Conservation (phyloP, 2,113 vertebrate species). For the Hippoglossus stenolepis region DNA sequence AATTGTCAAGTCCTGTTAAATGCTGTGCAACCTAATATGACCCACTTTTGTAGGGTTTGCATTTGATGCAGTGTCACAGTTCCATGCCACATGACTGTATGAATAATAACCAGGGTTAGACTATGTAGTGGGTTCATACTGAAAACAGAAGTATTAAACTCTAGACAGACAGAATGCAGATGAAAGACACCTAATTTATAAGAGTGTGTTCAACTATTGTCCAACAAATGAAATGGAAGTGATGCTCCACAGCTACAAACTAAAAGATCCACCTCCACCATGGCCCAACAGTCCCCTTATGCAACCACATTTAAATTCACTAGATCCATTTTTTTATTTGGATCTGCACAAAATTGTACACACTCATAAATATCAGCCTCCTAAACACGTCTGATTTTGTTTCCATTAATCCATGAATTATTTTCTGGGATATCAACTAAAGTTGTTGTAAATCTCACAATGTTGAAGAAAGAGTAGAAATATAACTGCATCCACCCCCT, state of each 20-base stretch:
- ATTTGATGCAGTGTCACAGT: neutral
- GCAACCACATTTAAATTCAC: too few species aligned
- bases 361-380: too few species aligned
- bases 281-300: too few species aligned
- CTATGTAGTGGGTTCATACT: neutral
- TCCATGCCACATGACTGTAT: neutral
- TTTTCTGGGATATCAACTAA: too few species aligned
- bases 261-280: too few species aligned
- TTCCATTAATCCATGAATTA: too few species aligned
- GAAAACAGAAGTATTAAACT: neutral
- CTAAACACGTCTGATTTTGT: too few species aligned
- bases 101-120: neutral
- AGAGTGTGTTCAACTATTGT: neutral
- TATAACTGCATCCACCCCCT: too few species aligned
- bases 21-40: neutral
- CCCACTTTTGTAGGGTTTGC: slow-evolving; percentile 17
- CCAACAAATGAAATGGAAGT: neutral
- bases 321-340: too few species aligned
- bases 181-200: neutral
- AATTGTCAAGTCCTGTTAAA: neutral
- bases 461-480: too few species aligned
- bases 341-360: too few species aligned
- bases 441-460: too few species aligned
- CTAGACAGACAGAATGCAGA: neutral
- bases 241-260: neutral